Evolutionary conservation across 2,888 invertebrate species (phyloP).

Genomic region (Dasysyrphus albostriatus): DNA sequence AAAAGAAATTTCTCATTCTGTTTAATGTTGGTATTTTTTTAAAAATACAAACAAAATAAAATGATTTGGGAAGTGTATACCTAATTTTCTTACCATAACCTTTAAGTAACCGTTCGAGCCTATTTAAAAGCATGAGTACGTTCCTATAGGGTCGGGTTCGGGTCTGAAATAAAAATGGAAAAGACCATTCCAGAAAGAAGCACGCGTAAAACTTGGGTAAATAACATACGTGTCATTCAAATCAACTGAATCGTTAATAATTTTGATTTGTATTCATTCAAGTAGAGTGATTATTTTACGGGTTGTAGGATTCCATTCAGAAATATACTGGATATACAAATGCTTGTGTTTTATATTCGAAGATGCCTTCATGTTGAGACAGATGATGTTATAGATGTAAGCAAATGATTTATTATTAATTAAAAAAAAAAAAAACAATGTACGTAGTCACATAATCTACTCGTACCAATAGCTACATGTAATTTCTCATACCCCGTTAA

Average conservation of each 20-base stretch:
- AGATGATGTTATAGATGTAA: no score
- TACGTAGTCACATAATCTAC: no score
- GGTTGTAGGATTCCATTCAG: neutral
- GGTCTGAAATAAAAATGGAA: neutral
- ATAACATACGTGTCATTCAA: conserved; percentile 11
- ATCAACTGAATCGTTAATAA: neutral
- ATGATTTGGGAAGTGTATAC: neutral
- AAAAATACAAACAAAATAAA: neutral
- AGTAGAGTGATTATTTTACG: neutral
- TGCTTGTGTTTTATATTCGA: no score
- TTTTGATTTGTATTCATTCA: neutral
- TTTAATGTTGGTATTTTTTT: neutral
- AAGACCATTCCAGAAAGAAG: neutral
- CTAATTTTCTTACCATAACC: conserved; percentile 3
- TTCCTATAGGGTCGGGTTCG: no score
- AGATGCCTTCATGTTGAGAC: no score
- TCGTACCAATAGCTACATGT: no score
- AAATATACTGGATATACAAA: no score
- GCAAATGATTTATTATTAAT: no score
- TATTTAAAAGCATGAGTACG: neutral
- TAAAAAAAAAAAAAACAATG: no score
- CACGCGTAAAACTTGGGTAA: neutral
- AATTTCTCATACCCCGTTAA: no score
- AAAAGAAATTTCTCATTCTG: conserved; percentile 2
- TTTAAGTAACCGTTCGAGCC: conserved; percentile 6